These are phyloP conservation scores for Lemur catta DNA, from an alignment of 2,797 vertebrate species.

Conservation along the genomic window DNA sequence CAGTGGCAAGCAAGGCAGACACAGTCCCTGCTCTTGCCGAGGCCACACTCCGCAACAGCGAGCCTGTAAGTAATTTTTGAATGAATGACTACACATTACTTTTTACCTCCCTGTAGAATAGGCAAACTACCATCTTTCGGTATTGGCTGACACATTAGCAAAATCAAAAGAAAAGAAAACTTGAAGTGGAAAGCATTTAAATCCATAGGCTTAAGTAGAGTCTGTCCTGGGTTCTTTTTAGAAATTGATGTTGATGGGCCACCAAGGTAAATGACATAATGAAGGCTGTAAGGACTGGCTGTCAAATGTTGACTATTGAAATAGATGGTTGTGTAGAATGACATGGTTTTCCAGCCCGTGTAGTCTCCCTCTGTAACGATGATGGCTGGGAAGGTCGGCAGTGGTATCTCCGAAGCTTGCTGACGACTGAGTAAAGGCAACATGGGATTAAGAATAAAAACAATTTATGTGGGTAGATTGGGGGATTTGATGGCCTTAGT, in stretches of 20 bases:
- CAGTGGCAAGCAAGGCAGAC: neutral
- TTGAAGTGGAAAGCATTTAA: neutral
- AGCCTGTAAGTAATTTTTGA: neutral
- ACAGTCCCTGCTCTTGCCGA: rapidly evolving
- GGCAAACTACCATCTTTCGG: neutral
- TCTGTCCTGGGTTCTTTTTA: neutral
- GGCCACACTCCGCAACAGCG: rapidly evolving
- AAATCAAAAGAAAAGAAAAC: constrained; percentile 11
- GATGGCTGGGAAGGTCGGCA: neutral
- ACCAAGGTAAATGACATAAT: neutral
- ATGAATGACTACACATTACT: neutral
- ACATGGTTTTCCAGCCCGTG: neutral
- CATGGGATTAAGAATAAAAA: neutral
- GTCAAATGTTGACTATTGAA: neutral
- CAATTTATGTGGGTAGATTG: neutral
- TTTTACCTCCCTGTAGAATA: neutral
- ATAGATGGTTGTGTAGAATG: neutral
- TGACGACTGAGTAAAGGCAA: neutral
- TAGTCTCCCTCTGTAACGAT: neutral
- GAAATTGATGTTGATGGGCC: neutral
- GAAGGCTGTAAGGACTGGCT: neutral
- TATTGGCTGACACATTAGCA: neutral
- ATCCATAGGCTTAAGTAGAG: neutral
- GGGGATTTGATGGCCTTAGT: neutral
- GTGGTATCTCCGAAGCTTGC: neutral